Conservation (phyloP, 1,140 invertebrate species). For the Sycobia sp. region DNA sequence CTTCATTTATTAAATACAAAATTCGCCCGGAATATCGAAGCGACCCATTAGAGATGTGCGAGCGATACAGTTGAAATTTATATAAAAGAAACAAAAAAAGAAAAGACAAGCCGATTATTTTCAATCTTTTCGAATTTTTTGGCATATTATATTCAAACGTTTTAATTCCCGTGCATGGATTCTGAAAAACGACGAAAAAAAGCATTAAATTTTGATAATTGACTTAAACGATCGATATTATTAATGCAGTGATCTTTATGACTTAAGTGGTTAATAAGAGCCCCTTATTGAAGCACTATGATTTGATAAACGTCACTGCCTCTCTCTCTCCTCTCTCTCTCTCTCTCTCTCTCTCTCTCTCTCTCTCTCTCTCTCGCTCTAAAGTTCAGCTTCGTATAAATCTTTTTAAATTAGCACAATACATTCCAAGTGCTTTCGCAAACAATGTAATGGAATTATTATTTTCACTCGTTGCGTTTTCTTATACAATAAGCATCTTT, state of each 20-base stretch:
- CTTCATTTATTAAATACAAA: no score
- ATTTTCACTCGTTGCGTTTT: conserved; percentile 1
- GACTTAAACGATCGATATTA: conserved; percentile 11
- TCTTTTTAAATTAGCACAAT: conserved; percentile 34
- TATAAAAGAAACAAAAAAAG: no score
- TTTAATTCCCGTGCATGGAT: no score
- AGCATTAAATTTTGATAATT: conserved; percentile 15
- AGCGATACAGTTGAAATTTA: no score
- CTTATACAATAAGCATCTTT: background rate
- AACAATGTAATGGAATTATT: conserved; percentile 24
- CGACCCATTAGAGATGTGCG: no score
- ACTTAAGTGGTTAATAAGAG: conserved; percentile 33
- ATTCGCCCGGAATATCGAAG: no score
- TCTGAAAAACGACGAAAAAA: conserved; percentile 24
- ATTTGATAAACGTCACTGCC: conserved; percentile 27
- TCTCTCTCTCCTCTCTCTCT: no score
- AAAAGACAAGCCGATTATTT: no score
- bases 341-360: no score
- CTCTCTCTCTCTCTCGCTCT: no score
- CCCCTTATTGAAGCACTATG: conserved; percentile 32
- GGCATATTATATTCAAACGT: no score
- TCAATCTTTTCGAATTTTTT: no score
- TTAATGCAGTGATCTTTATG: conserved; percentile 25
- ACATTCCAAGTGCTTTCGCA: conserved; percentile 21
- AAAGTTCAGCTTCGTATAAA: conserved; percentile 24